Base-by-base conservation (phyloP, 2,888 invertebrate species). In the Ellobium chinense region DNA sequence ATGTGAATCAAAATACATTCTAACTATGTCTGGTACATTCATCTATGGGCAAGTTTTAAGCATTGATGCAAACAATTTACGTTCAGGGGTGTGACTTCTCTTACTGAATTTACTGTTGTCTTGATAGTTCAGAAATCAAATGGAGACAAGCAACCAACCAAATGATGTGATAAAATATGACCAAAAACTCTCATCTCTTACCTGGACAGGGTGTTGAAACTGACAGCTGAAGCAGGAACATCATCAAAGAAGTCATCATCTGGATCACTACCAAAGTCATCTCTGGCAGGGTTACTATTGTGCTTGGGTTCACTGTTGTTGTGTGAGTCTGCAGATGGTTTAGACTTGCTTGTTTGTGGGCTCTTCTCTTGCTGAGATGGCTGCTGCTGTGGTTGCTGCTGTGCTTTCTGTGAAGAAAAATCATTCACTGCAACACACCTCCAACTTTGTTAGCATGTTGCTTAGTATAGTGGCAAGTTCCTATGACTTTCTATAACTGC, bases 171-270 rank as follows among this genome's bases (percentile, higher is more conserved):
- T n/a, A n/a, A n/a, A n/a, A n/a, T n/a, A n/a, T n/a, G 1, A 24
- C 31, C 24, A 62, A 60, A 9, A 12, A 24, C 5, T 24, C 21
- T 54, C 18, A 29, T 34, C 18, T 37, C 68, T 74, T 27, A 83
- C 83, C 78, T 81, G 65, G 75, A 81, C n/a, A 81, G 60, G 21
- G 78, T 70, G 69, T 68, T 83, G 21, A 76, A 83, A 18, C 66
- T 58, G 3, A 66, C 77, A 29, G 73, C 56, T 34, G 77, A 27
- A 3, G 83, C 77, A 2, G 90, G 75, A 7, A 88, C 88, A 46
- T 91, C 91, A 83, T 91, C 91, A 83, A 91, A 91, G 84, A 91
- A 91, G 77, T 91, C 91, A 24, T 91, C 91, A 56, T 91, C 91
- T 14, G 86, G 84, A 68, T 90, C 90, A 58, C 88, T 89, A 14